Conservation (phyloP, 2,113 vertebrate genomes). For the Corythornis vintsioides region DNA sequence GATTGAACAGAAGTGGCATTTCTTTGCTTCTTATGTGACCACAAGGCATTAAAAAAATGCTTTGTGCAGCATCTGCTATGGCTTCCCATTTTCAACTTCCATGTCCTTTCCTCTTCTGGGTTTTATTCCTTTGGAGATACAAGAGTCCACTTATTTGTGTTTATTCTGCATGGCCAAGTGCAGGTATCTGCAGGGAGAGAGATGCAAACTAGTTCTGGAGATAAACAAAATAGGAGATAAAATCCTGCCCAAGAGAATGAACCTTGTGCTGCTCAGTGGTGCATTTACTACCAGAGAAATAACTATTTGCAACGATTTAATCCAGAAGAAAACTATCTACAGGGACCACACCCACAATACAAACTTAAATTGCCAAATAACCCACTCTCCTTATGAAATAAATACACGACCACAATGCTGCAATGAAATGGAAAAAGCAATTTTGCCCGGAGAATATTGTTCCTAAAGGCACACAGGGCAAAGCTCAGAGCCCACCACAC, state of each 20-base stretch:
- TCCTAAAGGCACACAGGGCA: slow-evolving; percentile 41
- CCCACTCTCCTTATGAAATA: slow-evolving; percentile 2
- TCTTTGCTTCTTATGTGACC: background rate
- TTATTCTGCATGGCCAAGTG: background rate
- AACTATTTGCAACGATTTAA: background rate
- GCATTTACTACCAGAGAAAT: background rate
- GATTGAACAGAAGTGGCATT: background rate
- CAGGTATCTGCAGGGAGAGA: background rate
- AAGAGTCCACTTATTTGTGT: background rate
- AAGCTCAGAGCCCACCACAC: slow-evolving; percentile 34
- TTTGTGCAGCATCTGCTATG: background rate
- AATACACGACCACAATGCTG: slow-evolving; percentile 33
- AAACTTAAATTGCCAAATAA: slow-evolving; percentile 42
- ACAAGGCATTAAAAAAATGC: background rate
- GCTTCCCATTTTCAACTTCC: background rate
- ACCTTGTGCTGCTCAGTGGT: background rate
- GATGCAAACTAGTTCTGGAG: background rate
- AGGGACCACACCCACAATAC: slow-evolving; percentile 2
- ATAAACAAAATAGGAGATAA: background rate
- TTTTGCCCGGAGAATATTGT: slow-evolving; percentile 25
- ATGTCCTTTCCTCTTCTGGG: background rate
- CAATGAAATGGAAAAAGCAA: slow-evolving; percentile 42
- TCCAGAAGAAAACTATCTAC: background rate
- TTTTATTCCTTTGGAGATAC: background rate
- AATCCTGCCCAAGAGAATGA: background rate